Conservation (phyloP, 2,113 vertebrate species). For the Monopterus albus region DNA sequence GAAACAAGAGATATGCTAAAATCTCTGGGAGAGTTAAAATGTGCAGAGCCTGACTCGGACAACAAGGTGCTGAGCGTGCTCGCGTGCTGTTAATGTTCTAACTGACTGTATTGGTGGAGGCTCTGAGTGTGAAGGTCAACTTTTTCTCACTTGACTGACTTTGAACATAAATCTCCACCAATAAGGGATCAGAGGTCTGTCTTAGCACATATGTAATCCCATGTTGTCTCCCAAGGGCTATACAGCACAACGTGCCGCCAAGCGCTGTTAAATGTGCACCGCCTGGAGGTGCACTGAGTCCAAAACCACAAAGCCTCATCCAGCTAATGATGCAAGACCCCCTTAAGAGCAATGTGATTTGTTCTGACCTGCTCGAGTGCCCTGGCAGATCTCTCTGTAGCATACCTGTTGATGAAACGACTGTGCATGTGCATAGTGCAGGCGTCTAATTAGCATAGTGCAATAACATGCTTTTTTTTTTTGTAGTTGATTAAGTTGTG, state of each 20-base stretch:
- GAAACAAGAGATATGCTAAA: conserved; percentile 38
- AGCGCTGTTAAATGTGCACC: conserved; percentile 56
- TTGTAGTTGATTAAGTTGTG: conserved; percentile 18
- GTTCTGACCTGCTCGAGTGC: conserved; percentile 20
- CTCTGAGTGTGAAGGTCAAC: conserved; percentile 57
- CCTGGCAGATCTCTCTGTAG: conserved; percentile 34
- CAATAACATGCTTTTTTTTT: conserved; percentile 24
- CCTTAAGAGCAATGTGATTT: conserved; percentile 40
- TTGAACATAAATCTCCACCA: conserved; percentile 60
- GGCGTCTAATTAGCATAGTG: conserved; percentile 3
- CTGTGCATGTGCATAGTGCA: conserved; percentile 4
- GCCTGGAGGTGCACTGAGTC: conserved; percentile 43
- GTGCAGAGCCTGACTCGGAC: conserved; percentile 15
- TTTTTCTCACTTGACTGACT: conserved; percentile 59
- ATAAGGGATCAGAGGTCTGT: conserved; percentile 45
- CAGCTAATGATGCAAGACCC: conserved; percentile 54
- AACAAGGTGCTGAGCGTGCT: conserved; percentile 25
- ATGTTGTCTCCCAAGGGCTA: conserved; percentile 61
- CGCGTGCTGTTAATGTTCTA: conserved; percentile 24
- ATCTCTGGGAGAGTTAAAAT: conserved; percentile 25
- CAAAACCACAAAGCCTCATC: conserved; percentile 47
- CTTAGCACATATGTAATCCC: conserved; percentile 37
- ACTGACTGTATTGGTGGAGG: conserved; percentile 30
- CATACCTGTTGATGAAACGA: conserved; percentile 50
- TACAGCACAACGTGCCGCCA: conserved; percentile 52